These are phyloP conservation scores for Chrysopa pallens DNA, from an alignment of 1,140 invertebrate species.

Conservation along the genomic window DNA sequence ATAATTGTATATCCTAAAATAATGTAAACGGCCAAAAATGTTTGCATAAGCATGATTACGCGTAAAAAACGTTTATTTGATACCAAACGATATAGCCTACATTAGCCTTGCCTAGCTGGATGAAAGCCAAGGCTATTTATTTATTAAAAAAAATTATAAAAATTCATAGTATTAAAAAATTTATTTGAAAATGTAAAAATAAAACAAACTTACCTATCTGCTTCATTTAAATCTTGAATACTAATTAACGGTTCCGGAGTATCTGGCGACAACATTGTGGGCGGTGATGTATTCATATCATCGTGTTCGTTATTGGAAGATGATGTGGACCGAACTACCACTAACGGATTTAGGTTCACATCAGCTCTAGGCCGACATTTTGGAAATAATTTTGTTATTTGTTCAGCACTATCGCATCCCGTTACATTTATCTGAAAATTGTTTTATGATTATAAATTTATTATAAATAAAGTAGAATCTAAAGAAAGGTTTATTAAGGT, in stretches of 20 bases:
- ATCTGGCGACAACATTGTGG: constrained; percentile 26
- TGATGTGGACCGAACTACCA: constrained; percentile 16
- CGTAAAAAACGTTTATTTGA: too few species aligned
- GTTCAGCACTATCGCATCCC: constrained; percentile 36
- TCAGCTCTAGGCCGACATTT: constrained; percentile 53
- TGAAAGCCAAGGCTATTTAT: too few species aligned
- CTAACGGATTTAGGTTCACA: constrained; percentile 37
- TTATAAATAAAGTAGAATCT: too few species aligned
- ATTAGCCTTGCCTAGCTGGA: too few species aligned
- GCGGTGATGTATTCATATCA: constrained; percentile 19
- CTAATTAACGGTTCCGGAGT: constrained; percentile 10
- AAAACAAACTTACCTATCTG: not conserved
- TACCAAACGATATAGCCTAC: too few species aligned
- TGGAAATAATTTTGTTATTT: constrained; percentile 64
- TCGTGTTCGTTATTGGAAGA: constrained; percentile 20
- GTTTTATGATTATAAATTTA: too few species aligned
- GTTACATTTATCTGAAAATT: not conserved
- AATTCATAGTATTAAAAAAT: constrained; percentile 1
- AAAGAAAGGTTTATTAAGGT: too few species aligned
- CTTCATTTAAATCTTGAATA: constrained; percentile 6
- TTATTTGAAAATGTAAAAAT: too few species aligned
- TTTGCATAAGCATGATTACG: too few species aligned
- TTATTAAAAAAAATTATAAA: not conserved
- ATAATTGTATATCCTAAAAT: too few species aligned
- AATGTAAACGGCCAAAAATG: too few species aligned